phyloP scores from a whole-genome alignment of 2,113 vertebrate species.

The Prunella fulvescens region DNA sequence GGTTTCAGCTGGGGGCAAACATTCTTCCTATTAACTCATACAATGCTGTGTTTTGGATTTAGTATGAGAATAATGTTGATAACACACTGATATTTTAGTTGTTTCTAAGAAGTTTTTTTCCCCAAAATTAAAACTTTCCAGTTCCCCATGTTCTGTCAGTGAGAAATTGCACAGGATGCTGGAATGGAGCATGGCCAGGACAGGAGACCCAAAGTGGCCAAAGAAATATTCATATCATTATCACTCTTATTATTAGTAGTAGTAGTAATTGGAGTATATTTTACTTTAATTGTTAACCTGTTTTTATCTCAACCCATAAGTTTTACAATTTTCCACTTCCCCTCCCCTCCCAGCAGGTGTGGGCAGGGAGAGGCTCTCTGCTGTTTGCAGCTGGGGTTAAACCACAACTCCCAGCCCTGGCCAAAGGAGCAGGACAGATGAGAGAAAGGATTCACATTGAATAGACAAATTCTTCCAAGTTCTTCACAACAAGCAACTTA shows the following conservation, averaged over 20 bases:
- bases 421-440: background rate
- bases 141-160: background rate
- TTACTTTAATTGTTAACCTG: background rate
- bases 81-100: background rate
- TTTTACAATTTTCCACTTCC: background rate
- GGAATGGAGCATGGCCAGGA: background rate
- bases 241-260: background rate
- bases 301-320: background rate
- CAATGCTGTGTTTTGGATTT: background rate
- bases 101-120: background rate
- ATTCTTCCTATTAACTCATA: background rate
- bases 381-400: background rate
- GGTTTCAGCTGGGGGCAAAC: background rate
- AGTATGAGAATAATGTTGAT: background rate
- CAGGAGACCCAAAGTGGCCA: background rate
- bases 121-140: background rate
- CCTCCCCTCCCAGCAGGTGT: background rate
- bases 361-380: background rate
- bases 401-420: background rate
- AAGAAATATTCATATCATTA: background rate
- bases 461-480: constrained; percentile 7
- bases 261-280: background rate
- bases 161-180: background rate
- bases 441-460: background rate
- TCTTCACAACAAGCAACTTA: background rate